These are phyloP conservation scores for Sesia bembeciformis DNA, from an alignment of 2,888 invertebrate species.

Conservation along the genomic window DNA sequence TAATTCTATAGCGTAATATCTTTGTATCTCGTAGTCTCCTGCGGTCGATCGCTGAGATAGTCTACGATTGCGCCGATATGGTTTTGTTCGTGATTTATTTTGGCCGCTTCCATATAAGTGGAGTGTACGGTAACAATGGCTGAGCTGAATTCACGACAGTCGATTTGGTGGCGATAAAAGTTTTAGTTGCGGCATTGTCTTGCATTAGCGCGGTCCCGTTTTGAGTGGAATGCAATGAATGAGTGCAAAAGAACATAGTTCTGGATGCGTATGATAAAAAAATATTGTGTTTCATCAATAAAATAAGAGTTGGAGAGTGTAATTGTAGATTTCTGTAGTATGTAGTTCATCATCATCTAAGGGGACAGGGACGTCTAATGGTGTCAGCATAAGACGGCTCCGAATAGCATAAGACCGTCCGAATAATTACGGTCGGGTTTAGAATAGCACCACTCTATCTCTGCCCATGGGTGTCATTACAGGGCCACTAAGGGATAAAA, in stretches of 20 bases:
- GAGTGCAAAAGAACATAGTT: neutral
- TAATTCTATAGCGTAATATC: conserved; percentile 71
- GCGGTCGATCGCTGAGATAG: conserved; percentile 55
- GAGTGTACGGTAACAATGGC: conserved; percentile 63
- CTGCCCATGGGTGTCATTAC: no score
- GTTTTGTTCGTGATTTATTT: conserved; percentile 71
- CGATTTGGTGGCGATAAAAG: conserved; percentile 69
- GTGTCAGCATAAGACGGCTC: no score
- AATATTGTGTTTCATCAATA: no score
- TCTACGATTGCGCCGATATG: conserved; percentile 67
- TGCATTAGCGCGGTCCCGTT: neutral
- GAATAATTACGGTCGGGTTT: no score
- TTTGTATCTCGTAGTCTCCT: conserved; percentile 49
- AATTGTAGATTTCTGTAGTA: no score
- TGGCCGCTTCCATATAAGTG: conserved; percentile 67
- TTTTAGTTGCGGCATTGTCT: conserved; percentile 33
- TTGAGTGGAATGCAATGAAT: neutral
- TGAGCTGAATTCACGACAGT: conserved; percentile 62
- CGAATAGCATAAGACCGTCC: no score
- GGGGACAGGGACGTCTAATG: no score
- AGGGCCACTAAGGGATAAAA: no score
- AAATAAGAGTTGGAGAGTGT: no score
- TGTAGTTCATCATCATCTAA: no score
- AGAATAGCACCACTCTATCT: no score
- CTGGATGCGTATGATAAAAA: no score